phyloP scores from a whole-genome alignment of 1,140 invertebrate species.

The Drosophila oshimai region DNA sequence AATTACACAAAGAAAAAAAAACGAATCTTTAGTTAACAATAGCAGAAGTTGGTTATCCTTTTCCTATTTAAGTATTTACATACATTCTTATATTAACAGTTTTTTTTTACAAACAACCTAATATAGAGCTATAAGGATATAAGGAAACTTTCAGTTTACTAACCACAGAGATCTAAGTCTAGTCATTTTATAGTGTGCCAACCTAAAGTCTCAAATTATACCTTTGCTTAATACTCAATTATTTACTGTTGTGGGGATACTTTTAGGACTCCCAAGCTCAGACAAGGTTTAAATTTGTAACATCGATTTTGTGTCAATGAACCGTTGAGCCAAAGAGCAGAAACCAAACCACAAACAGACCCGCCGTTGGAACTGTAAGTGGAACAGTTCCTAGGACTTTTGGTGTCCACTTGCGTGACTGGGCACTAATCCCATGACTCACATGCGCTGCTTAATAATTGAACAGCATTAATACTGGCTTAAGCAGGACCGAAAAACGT shows the following conservation, averaged over 20 bases:
- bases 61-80: too few relatives aligned
- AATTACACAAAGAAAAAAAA: too few relatives aligned
- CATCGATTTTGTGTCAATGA: conserved; percentile 67
- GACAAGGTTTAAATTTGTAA: conserved; percentile 20
- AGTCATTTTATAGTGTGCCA: too few relatives aligned
- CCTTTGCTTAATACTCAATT: neutral
- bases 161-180: too few relatives aligned
- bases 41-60: too few relatives aligned
- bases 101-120: too few relatives aligned
- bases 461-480: conserved; percentile 32
- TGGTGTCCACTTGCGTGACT: conserved; percentile 37
- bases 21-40: too few relatives aligned
- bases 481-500: conserved; percentile 13
- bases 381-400: neutral
- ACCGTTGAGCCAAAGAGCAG: neutral
- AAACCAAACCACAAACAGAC: neutral
- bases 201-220: neutral
- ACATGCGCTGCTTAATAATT: conserved; percentile 62
- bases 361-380: neutral
- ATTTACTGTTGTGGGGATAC: neutral
- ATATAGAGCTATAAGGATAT: too few relatives aligned
- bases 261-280: neutral
- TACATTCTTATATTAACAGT: too few relatives aligned
- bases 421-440: conserved; percentile 17
- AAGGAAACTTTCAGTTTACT: neutral